A percentile compares a stretch with the other conserved stretches of the same genome.
These are phyloP conservation scores for Pammene aurita DNA, from an alignment of 2,888 invertebrate species.

Conservation along the genomic window DNA sequence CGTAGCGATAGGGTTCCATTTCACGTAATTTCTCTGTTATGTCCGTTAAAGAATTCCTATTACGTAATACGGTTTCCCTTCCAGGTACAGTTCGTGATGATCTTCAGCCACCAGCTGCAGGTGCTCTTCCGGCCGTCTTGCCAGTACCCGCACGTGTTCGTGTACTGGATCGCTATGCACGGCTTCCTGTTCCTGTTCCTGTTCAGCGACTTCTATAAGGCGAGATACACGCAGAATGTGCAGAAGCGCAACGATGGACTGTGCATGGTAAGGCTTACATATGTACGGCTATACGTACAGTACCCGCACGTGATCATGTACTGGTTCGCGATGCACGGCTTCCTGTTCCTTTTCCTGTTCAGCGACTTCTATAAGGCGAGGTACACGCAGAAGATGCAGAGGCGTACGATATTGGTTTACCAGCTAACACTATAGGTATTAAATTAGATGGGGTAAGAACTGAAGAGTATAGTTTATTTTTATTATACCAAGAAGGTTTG, in stretches of 20 bases:
- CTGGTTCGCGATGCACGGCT: conserved; percentile 97
- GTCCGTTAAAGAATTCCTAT: too few species aligned
- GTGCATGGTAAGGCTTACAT: conserved; percentile 86
- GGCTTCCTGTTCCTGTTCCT: conserved; percentile 96
- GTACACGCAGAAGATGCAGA: conserved; percentile 81
- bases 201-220: conserved; percentile 97
- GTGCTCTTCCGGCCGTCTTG: conserved; percentile 95
- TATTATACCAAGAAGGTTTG: too few species aligned
- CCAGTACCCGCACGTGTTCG: conserved; percentile 94
- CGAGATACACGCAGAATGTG: conserved; percentile 85
- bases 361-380: conserved; percentile 96
- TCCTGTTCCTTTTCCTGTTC: conserved; percentile 96
- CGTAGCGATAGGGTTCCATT: too few species aligned
- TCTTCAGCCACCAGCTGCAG: conserved; percentile 96
- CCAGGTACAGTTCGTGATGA: conserved; percentile 95
- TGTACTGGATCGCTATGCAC: conserved; percentile 97
- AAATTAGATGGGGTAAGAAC: too few species aligned
- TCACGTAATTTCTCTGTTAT: too few species aligned
- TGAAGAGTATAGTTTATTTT: too few species aligned
- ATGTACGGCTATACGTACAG: neutral
- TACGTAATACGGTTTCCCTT: neutral
- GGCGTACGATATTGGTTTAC: too few species aligned
- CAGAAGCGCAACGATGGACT: conserved; percentile 65
- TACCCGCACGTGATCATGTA: conserved; percentile 85
- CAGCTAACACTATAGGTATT: too few species aligned